Conservation (phyloP, 2,888 invertebrate genomes). For the Ophion costatus region DNA sequence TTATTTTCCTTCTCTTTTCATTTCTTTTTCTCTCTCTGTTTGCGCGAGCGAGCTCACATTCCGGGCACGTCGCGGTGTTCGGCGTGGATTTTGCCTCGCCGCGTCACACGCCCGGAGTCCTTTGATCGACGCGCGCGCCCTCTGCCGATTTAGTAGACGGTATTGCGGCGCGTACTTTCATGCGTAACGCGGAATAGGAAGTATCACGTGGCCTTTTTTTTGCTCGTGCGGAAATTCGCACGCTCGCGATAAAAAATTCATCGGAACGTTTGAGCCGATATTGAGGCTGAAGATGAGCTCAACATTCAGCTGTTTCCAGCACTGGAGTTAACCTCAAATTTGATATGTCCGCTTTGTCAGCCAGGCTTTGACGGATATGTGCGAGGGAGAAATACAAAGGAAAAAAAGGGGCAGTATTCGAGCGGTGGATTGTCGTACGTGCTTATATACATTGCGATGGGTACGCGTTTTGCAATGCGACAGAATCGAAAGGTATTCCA, state of each 20-base stretch:
- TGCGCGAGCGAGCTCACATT: slow-evolving; percentile 75
- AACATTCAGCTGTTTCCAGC: too few species aligned
- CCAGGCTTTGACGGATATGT: too few species aligned
- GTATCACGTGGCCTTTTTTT: too few species aligned
- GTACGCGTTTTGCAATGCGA: slow-evolving; percentile 15
- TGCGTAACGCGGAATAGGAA: neutral
- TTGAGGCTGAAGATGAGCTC: too few species aligned
- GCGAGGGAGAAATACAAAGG: too few species aligned
- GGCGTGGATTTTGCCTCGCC: slow-evolving; percentile 76
- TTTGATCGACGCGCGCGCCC: slow-evolving; percentile 60
- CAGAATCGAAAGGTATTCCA: slow-evolving; percentile 76
- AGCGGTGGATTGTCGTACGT: neutral
- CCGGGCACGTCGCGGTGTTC: slow-evolving; percentile 76
- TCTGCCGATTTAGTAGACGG: slow-evolving; percentile 34
- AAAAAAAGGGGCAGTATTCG: too few species aligned
- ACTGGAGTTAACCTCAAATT: too few species aligned
- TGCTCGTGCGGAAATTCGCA: too few species aligned
- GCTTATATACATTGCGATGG: neutral
- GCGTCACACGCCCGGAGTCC: slow-evolving; percentile 69
- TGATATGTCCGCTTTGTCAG: too few species aligned
- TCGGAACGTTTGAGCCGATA: too few species aligned
- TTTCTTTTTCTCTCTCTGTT: slow-evolving; percentile 70
- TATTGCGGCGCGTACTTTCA: neutral
- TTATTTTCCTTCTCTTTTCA: slow-evolving; percentile 64
- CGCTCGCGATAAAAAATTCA: too few species aligned